These are phyloP conservation scores for Sinocyclocheilus anophthalmus DNA, from an alignment of 2,113 vertebrate species.

Conservation along the genomic window DNA sequence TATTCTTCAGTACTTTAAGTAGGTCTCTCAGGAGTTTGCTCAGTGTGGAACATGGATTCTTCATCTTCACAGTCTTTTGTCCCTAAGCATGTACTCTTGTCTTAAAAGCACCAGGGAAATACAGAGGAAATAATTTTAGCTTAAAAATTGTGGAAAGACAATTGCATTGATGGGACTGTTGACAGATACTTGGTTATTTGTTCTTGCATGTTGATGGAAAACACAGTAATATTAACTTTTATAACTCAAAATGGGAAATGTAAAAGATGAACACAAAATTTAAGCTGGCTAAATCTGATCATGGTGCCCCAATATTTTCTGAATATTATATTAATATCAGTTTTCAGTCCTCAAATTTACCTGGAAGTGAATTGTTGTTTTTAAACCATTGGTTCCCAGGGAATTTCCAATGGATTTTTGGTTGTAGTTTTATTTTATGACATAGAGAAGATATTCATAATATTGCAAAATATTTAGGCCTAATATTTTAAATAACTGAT, in stretches of 20 bases:
- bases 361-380: not conserved
- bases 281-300: not conserved
- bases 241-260: not conserved
- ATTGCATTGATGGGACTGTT: not conserved
- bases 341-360: not conserved
- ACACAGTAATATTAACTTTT: not conserved
- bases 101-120: not conserved
- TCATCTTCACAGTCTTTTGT: slow-evolving; percentile 4
- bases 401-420: too few species aligned
- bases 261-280: not conserved
- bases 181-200: not conserved
- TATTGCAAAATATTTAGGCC: too few species aligned
- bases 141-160: not conserved
- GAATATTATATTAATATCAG: not conserved
- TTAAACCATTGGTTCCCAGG: too few species aligned
- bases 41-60: slow-evolving; percentile 4
- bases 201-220: not conserved
- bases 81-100: not conserved
- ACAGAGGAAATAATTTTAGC: not conserved
- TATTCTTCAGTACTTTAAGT: slow-evolving; percentile 14
- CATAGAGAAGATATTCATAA: too few species aligned
- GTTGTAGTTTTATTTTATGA: too few species aligned
- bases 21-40: not conserved
- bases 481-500: too few species aligned
- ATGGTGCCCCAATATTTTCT: not conserved